Evolutionary conservation across 1,140 invertebrate genomes (phyloP), one percentile per base, ranked within the genome.

Genomic region (Solenopsis invicta): DNA sequence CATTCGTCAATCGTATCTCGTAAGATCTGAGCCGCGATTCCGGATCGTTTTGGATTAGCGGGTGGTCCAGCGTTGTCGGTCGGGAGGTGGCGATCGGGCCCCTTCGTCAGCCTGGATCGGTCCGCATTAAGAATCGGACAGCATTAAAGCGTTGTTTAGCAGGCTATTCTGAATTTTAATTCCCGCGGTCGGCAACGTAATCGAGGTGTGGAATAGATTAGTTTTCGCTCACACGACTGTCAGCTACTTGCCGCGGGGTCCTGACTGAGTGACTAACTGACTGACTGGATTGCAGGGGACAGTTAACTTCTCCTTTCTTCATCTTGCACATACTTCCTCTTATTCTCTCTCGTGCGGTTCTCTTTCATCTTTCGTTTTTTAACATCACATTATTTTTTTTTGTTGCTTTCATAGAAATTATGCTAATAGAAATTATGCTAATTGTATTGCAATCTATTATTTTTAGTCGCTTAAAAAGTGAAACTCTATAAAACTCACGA

Each of bases 171-270:
- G 90, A 93, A 92, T 91, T 88, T 93, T 90, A 87, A 91, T 92
- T 91, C 85, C 86, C 81, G 89, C 77, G 56, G 85, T 85, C 66
- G 88, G 78, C 84, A 69, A 75, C 80, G 80, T 75, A 71, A 81
- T 82, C 86, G 75, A 93, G 90, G 91, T 92, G 90, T 93, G 90
- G 92, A 88, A 94, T 93, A 92, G 92, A 93, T 94, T 93, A 92
- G 90, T 93, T 92, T 89, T 91, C 87, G 88, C 86, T 89, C 86
- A 80, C 89, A 86, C 88, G 56, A 86, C 88, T 91, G 90, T 92
- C 91, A 91, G 92, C 91, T 92, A 93, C 88, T 92, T 90, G 90
- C 90, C 90, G 85, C 81, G 80, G 91, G 90, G 72, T 61, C 71
- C 54, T 45, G 78, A 84, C 89, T 76, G 82, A 86, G 72, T 67